A percentile compares a stretch with the other conserved stretches of the same genome.
phyloP scores from a whole-genome alignment of 2,113 vertebrate species.

The Dasyprocta punctata region DNA sequence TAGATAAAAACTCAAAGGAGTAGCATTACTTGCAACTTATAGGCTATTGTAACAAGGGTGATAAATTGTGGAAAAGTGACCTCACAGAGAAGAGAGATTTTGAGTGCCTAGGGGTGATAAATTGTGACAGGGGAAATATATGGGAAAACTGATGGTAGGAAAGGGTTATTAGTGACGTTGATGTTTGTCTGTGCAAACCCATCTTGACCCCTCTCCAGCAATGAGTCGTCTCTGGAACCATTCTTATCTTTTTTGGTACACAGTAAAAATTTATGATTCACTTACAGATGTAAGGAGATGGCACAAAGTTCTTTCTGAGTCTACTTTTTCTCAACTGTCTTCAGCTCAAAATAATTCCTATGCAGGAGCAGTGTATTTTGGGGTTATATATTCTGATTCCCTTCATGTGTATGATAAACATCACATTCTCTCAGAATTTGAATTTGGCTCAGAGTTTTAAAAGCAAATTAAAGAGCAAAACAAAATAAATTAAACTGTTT shows the following conservation, averaged over 20 bases:
- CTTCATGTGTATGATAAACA: conserved; percentile 8
- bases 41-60: not conserved
- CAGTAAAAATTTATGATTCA: not conserved
- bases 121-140: no score
- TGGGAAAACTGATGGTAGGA: not conserved
- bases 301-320: not conserved
- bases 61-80: not conserved
- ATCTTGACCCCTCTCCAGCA: not conserved
- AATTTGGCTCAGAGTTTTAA: conserved; percentile 21
- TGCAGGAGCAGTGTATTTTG: not conserved
- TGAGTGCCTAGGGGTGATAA: not conserved
- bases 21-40: not conserved
- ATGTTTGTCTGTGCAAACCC: not conserved
- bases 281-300: not conserved
- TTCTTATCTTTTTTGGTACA: not conserved
- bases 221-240: not conserved
- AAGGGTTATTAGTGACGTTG: not conserved
- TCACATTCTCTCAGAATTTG: conserved; percentile 40
- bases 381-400: not conserved
- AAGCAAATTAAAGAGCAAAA: not conserved
- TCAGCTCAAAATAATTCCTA: not conserved
- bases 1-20: not conserved
- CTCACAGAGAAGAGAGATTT: not conserved
- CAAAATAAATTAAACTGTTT: conserved; percentile 45
- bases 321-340: not conserved